Conservation (phyloP, 2,888 invertebrate species). For the Ophioninae sp. region DNA sequence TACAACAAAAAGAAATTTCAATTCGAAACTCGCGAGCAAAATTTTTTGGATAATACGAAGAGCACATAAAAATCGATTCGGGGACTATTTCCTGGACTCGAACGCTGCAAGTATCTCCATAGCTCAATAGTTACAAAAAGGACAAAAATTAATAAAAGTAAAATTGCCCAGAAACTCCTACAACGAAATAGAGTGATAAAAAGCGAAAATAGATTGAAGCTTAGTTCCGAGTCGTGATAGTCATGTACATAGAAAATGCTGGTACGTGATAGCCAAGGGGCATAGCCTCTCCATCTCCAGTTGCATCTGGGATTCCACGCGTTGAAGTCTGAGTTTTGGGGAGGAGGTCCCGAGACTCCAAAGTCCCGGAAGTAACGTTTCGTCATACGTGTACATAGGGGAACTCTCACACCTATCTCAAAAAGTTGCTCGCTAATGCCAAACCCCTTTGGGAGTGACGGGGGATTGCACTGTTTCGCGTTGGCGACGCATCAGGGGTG, state of each 20-base stretch:
- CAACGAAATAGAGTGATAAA: slow-evolving; percentile 9
- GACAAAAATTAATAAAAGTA: too few relatives aligned
- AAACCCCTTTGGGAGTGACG: slow-evolving; percentile 73
- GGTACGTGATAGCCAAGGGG: slow-evolving; percentile 36
- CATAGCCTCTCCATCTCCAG: slow-evolving; percentile 12
- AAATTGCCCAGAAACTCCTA: background rate
- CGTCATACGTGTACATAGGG: slow-evolving; percentile 3
- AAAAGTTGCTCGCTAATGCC: slow-evolving; percentile 75
- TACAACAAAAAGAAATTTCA: too few relatives aligned
- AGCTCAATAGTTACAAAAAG: too few relatives aligned
- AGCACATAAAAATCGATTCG: too few relatives aligned
- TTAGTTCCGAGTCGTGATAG: slow-evolving; percentile 21
- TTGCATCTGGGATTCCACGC: too few relatives aligned
- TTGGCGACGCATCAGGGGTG: slow-evolving; percentile 55
- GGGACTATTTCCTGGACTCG: too few relatives aligned
- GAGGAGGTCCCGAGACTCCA: background rate
- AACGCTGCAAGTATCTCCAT: too few relatives aligned
- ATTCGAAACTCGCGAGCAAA: too few relatives aligned
- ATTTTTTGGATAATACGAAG: too few relatives aligned
- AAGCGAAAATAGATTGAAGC: background rate
- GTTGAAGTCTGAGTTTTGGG: too few relatives aligned
- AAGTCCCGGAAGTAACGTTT: background rate
- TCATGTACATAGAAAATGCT: slow-evolving; percentile 33
- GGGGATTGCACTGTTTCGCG: slow-evolving; percentile 76
- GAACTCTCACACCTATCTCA: slow-evolving; percentile 48